Evolutionary conservation across 2,113 vertebrate species (phyloP).

Genomic region (Hirundichthys speculiger): DNA sequence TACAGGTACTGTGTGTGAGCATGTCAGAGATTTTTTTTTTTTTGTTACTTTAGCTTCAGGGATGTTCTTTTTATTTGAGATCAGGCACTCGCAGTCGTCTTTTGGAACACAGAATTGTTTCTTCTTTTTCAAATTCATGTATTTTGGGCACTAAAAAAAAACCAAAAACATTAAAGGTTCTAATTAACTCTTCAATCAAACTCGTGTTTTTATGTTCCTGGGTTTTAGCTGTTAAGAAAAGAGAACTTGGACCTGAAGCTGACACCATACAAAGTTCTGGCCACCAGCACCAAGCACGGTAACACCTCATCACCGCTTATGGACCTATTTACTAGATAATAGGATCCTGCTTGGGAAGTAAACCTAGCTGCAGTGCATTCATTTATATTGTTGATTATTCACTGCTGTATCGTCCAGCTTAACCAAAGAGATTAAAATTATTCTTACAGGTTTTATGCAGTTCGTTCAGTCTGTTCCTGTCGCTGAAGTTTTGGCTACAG

Average conservation of each 20-base stretch:
- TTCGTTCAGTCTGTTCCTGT: conserved; percentile 98
- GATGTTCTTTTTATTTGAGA: no score
- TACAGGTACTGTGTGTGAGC: no score
- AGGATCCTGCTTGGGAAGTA: no score
- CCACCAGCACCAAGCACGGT: conserved; percentile 98
- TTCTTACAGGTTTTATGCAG: conserved; percentile 93
- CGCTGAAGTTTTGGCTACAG: conserved; percentile 95
- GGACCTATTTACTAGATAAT: no score
- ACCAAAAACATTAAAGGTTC: background rate
- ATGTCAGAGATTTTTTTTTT: no score
- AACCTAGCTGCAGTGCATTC: background rate
- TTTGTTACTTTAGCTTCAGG: no score
- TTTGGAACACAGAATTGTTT: no score
- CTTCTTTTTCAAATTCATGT: no score
- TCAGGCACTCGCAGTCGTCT: no score
- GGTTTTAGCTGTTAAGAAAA: conserved; percentile 89
- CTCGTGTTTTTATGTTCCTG: background rate
- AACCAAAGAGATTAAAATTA: background rate
- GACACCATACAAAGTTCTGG: conserved; percentile 97
- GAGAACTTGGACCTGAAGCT: conserved; percentile 98
- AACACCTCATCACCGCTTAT: conserved; percentile 31
- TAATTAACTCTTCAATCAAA: background rate
- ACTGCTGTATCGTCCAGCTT: background rate
- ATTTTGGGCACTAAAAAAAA: no score
- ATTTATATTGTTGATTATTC: background rate